Conservation (phyloP, 37 sponge, comb jelly and placozoan species). For the Dysidea cf. avara region DNA sequence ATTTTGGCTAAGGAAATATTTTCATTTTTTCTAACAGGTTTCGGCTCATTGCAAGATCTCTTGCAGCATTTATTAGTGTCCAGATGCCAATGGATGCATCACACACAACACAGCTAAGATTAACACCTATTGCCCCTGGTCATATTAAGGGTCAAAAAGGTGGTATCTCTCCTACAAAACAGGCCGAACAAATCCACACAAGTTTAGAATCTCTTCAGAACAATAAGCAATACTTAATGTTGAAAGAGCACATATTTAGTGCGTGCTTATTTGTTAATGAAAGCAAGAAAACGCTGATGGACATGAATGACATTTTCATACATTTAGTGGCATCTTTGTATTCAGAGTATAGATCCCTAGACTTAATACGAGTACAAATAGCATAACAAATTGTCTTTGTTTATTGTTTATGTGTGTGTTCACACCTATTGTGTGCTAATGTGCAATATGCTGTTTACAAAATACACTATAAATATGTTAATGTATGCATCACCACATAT, state of each 20-base stretch:
- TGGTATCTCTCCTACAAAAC: slow-evolving; percentile 47
- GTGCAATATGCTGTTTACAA: no score
- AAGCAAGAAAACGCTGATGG: slow-evolving; percentile 26
- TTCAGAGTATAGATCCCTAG: slow-evolving; percentile 54
- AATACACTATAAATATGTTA: no score
- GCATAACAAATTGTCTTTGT: background rate
- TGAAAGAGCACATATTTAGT: slow-evolving; percentile 35
- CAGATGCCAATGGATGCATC: slow-evolving; percentile 68
- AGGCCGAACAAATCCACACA: slow-evolving; percentile 45
- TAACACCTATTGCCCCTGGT: slow-evolving; percentile 68
- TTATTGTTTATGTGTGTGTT: no score
- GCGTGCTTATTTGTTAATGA: slow-evolving; percentile 42
- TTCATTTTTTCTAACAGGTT: slow-evolving; percentile 44
- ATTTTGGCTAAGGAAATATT: background rate
- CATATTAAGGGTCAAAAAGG: slow-evolving; percentile 44
- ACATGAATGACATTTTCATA: slow-evolving; percentile 34
- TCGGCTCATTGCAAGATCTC: slow-evolving; percentile 55
- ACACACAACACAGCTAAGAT: slow-evolving; percentile 39
- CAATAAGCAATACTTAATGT: slow-evolving; percentile 55
- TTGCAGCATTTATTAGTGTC: slow-evolving; percentile 62
- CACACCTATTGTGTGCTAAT: no score
- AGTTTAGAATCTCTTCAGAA: slow-evolving; percentile 47
- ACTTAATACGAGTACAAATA: slow-evolving; percentile 40
- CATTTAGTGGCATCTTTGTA: slow-evolving; percentile 43
- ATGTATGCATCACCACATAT: no score